These are phyloP conservation scores for Podabrus alpinus DNA, from an alignment of 2,888 invertebrate genomes.

Conservation along the genomic window DNA sequence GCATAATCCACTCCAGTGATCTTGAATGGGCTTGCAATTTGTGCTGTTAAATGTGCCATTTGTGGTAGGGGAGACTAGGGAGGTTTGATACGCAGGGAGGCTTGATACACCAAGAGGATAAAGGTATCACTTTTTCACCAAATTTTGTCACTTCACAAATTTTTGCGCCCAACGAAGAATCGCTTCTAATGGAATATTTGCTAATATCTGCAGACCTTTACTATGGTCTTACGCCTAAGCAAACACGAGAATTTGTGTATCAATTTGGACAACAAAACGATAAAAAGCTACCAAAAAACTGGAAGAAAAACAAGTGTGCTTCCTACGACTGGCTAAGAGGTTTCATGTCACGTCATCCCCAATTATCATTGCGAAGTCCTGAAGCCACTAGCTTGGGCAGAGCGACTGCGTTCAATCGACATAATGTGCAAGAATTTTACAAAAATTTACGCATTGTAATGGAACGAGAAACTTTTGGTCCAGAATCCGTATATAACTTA, in stretches of 20 bases:
- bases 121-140: not conserved
- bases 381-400: slow-evolving; percentile 37
- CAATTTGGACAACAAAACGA: not conserved
- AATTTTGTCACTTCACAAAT: slow-evolving; percentile 6
- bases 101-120: not conserved
- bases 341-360: slow-evolving; percentile 9
- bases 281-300: not conserved
- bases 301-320: slow-evolving; percentile 11
- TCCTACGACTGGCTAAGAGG: slow-evolving; percentile 16
- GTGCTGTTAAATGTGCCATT: no score
- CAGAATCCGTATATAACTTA: no score
- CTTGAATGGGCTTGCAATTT: no score
- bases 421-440: slow-evolving; percentile 16
- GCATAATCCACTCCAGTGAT: no score
- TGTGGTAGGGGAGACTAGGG: no score
- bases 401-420: slow-evolving; percentile 32
- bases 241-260: not conserved
- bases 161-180: not conserved
- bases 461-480: not conserved
- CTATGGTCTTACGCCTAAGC: slow-evolving; percentile 9
- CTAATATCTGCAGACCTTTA: not conserved
- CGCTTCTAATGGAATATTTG: slow-evolving; percentile 1
- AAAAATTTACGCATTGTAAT: not conserved
- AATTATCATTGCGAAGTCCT: slow-evolving; percentile 32
- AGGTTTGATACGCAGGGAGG: no score